Conservation (phyloP, 2,113 vertebrate species). For the Corapipo altera region DNA sequence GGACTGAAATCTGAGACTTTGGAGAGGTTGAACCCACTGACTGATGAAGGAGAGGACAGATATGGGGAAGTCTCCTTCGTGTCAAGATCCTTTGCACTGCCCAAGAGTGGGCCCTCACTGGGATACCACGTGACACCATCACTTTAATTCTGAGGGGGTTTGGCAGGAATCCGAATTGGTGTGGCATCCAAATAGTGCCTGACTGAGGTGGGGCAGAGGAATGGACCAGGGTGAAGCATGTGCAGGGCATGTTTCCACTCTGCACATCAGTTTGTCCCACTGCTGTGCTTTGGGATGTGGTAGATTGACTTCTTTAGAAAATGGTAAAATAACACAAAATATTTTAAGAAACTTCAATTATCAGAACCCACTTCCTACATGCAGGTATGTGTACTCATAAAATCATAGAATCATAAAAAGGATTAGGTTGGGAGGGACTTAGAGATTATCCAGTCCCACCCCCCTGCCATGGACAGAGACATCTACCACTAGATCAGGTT, state of each 20-base stretch:
- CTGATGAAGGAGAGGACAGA: background rate
- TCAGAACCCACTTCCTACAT: background rate
- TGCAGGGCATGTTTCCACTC: background rate
- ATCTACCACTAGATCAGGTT: rapidly evolving
- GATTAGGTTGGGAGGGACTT: background rate
- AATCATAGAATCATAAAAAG: background rate
- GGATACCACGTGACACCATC: background rate
- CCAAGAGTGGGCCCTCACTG: rapidly evolving
- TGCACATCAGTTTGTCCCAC: rapidly evolving
- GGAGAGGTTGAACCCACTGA: background rate
- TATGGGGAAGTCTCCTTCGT: background rate
- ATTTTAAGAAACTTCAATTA: background rate
- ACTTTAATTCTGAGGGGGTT: background rate
- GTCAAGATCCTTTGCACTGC: background rate
- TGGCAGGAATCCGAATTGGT: background rate
- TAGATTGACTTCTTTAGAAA: background rate
- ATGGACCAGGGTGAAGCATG: background rate
- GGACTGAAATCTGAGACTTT: background rate
- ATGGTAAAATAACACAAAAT: background rate
- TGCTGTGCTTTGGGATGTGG: background rate
- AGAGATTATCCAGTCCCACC: background rate
- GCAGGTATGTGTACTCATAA: rapidly evolving
- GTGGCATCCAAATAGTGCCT: background rate
- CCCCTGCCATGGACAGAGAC: background rate
- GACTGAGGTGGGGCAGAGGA: background rate